Conservation (phyloP, 2,113 vertebrate species). For the Ochotona curzoniae region DNA sequence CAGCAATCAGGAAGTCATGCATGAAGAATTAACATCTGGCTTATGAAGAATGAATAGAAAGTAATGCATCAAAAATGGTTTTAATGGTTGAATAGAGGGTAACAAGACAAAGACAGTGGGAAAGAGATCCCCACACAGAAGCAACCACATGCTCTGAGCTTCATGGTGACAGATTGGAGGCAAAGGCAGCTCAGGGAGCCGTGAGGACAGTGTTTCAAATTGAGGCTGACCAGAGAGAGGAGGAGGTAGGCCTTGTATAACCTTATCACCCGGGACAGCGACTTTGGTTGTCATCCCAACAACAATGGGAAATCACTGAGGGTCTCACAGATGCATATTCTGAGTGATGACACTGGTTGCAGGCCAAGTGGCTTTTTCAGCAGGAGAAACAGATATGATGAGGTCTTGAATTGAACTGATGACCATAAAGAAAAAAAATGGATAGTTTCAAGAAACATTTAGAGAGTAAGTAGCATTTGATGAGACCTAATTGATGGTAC, state of each 20-base stretch:
- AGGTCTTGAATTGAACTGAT: not conserved
- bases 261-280: not conserved
- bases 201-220: not conserved
- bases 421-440: not conserved
- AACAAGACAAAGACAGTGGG: not conserved
- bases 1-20: not conserved
- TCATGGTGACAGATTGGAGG: not conserved
- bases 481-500: not conserved
- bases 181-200: not conserved
- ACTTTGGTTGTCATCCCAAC: not conserved
- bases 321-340: not conserved
- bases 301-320: not conserved
- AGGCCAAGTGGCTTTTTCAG: not conserved
- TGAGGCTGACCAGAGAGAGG: not conserved
- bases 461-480: not conserved
- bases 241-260: not conserved
- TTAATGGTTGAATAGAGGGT: no score
- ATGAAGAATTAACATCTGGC: not conserved
- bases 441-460: not conserved
- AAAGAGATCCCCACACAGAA: not conserved
- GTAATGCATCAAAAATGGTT: no score
- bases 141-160: not conserved
- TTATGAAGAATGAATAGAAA: not conserved
- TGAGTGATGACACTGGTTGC: not conserved
- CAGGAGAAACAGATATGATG: not conserved